These are phyloP conservation scores for Plectropomus leopardus DNA, from an alignment of 2,113 vertebrate genomes.

Conservation along the genomic window DNA sequence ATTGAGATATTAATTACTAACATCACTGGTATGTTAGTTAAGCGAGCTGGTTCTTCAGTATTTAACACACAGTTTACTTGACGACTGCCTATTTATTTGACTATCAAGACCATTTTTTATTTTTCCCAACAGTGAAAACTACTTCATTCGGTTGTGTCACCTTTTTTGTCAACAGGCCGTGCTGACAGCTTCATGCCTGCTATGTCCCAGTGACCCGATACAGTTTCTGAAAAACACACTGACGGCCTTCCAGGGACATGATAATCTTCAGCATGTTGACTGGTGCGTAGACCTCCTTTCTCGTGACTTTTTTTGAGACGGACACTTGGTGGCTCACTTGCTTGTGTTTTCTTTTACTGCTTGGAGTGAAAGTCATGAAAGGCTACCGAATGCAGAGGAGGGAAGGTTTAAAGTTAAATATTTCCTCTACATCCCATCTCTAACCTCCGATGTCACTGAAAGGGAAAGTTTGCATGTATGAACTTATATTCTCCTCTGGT, in stretches of 20 bases:
- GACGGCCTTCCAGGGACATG: slow-evolving; percentile 44
- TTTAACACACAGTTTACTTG: no score
- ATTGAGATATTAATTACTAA: no score
- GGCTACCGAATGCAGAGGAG: background rate
- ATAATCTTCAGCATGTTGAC: slow-evolving; percentile 47
- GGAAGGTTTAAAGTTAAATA: background rate
- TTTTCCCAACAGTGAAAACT: background rate
- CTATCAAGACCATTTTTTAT: background rate
- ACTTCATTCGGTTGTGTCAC: accelerated
- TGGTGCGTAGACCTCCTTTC: slow-evolving; percentile 47
- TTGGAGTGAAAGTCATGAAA: background rate
- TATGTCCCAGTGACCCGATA: slow-evolving; percentile 60
- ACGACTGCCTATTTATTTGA: background rate
- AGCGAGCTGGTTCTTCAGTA: background rate
- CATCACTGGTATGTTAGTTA: no score
- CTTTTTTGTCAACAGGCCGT: slow-evolving; percentile 46
- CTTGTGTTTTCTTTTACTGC: slow-evolving; percentile 29
- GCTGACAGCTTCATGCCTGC: slow-evolving; percentile 57
- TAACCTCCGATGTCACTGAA: background rate
- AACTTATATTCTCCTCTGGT: background rate
- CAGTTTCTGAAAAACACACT: slow-evolving; percentile 65
- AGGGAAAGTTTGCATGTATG: background rate
- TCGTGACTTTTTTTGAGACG: background rate
- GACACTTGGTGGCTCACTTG: slow-evolving; percentile 68
- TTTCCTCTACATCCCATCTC: background rate